Conservation (phyloP, 1,140 invertebrate species). For the Rhopalosiphum padi region DNA sequence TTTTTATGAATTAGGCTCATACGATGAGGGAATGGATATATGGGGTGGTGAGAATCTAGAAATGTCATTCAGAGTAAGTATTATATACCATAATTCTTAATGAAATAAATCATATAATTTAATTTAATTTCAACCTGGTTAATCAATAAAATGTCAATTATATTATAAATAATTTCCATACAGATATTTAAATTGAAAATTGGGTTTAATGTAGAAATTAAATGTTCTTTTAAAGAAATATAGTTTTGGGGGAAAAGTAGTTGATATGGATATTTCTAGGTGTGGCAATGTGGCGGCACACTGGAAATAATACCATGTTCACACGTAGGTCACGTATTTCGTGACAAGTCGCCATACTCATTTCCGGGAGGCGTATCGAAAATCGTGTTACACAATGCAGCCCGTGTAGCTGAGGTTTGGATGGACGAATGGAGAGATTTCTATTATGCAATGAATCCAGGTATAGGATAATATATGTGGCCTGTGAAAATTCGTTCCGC, state of each 20-base stretch:
- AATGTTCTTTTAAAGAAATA: constrained; percentile 1
- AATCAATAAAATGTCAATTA: not conserved
- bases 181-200: not conserved
- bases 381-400: constrained; percentile 96
- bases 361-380: constrained; percentile 98
- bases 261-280: constrained; percentile 69
- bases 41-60: constrained; percentile 99
- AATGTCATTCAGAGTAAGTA: constrained; percentile 96
- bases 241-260: constrained; percentile 51
- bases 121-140: not conserved
- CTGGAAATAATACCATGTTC: constrained; percentile 96
- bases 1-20: constrained; percentile 96
- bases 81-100: not conserved
- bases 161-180: not conserved
- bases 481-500: constrained; percentile 47
- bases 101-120: not conserved
- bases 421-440: constrained; percentile 99
- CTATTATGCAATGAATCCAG: constrained; percentile 98
- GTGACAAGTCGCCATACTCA: constrained; percentile 98
- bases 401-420: constrained; percentile 96
- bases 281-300: constrained; percentile 96
- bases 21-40: constrained; percentile 99
- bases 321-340: constrained; percentile 97
- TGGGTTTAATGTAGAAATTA: not conserved
- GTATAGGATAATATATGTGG: constrained; percentile 67